phyloP scores from a whole-genome alignment of 2,888 invertebrate species.

The Selenia dentaria region DNA sequence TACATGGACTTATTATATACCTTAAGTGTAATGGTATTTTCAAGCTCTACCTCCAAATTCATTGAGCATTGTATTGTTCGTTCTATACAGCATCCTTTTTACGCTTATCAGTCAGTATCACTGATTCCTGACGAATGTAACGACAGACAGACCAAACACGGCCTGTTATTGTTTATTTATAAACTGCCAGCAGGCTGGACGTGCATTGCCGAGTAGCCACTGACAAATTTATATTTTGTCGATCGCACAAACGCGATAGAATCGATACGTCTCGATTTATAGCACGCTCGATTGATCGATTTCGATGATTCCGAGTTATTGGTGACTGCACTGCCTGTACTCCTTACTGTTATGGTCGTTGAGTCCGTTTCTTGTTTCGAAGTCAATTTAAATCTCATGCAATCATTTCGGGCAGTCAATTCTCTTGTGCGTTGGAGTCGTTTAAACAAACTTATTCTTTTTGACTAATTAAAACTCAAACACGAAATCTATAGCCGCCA shows the following conservation, averaged over 20 bases:
- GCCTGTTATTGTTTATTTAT: slow-evolving; percentile 82
- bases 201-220: slow-evolving; percentile 68
- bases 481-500: slow-evolving; percentile 30
- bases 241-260: slow-evolving; percentile 75
- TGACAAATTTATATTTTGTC: slow-evolving; percentile 83
- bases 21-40: too few relatives aligned
- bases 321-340: slow-evolving; percentile 47
- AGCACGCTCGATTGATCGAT: slow-evolving; percentile 74
- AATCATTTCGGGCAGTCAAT: slow-evolving; percentile 23
- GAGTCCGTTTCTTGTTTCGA: slow-evolving; percentile 25
- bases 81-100: slow-evolving; percentile 22
- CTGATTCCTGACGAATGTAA: slow-evolving; percentile 68
- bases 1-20: too few relatives aligned
- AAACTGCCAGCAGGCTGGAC: slow-evolving; percentile 58
- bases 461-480: slow-evolving; percentile 33
- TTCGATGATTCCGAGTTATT: slow-evolving; percentile 71
- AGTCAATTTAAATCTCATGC: slow-evolving; percentile 30
- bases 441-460: slow-evolving; percentile 25
- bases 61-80: slow-evolving; percentile 49
- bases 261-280: slow-evolving; percentile 79
- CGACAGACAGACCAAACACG: slow-evolving; percentile 66
- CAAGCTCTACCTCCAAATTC: slow-evolving; percentile 2
- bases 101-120: slow-evolving; percentile 61
- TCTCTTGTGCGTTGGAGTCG: slow-evolving; percentile 13
- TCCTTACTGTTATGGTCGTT: slow-evolving; percentile 34